Evolutionary conservation across 2,888 invertebrate genomes (phyloP), one percentile per base, ranked within the genome.

Genomic region (Tachystola acroxantha): DNA sequence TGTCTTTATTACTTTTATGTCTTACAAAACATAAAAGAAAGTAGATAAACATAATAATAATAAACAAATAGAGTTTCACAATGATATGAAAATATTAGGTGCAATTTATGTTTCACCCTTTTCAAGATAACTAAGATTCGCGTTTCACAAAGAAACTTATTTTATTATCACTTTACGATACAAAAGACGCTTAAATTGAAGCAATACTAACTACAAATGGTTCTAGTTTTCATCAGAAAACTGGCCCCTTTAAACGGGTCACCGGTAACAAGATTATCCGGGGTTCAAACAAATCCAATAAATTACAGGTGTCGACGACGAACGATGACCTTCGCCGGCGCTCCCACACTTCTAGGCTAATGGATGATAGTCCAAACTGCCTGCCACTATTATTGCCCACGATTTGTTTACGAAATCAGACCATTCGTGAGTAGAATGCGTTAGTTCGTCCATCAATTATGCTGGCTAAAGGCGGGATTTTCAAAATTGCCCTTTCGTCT

Each of bases 271-370:
- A 68, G 78, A 82, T 81, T 80, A 80, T 74, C 69, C 53, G 52
- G 62, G 64, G 71, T 78, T 73, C 70, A 69, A 75, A 72, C 68
- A 77, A 82, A 82, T 79, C 77, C 75, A 82, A 82, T 80, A 80
- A 79, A 80, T 72, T 70, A 62, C 70, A 76, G 74, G 73, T 77
- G 73, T 65, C 65, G 60, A 59, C 52, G 53, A 42, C 51, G 64
- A 60, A 59, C 52, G 53, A 42, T 52, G 64, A 60, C 70, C 72
- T 72, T 71, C 57, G 48, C 46, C 6, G 42, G 57, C 65, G 46
- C 60, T 56, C 58, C 59, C 49, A 46, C 56, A 56, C 51, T 53
- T 45, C 33, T 36, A 40, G n/a, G 37, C 40, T 65, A 61, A 68
- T 62, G 53, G 56, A 49, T 43, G 39, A 39, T 46, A 42, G 48